Base-by-base conservation (phyloP, 2,113 vertebrate genomes). In the Onychostruthus taczanowskii region DNA sequence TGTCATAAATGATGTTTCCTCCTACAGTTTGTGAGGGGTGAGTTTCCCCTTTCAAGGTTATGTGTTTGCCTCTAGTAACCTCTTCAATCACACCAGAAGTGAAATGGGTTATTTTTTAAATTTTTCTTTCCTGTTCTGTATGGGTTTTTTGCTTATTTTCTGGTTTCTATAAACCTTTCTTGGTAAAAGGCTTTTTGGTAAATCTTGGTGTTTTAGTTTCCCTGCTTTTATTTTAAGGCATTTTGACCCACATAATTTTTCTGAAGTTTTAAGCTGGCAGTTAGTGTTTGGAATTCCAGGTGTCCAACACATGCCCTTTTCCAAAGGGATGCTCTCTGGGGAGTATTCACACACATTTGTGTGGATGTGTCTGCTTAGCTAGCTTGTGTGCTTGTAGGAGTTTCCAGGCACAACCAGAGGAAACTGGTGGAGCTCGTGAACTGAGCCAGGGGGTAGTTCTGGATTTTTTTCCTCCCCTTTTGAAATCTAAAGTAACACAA, bases 1-100 rank as follows among this genome's bases (percentile, higher is more conserved):
- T 94, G 90, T 53, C 78, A n/a, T 46, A 90, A 74, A 30, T 95
- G 84, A 84, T 91, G 28, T 19, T 55, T 93, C 81, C 78, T 67
- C 55, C 72, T 85, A 11, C 10, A 20, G 52, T 55, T 74, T 83
- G 31, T 12, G 46, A 28, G 28, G 74, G 43, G 13, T 80, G 70
- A 69, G 12, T 90, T 95, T 72, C 33, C n/a, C 62, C 50, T 79
- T 46, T 39, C 70, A 91, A 89, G 53, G 87, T 47, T 58, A 46
- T 2, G 0, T 44, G 28, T 87, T 95, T 88, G 46, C 35, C 27
- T 87, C 46, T 76, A 53, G 63, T 82, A 94, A 91, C 49, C 27
- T 73, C 35, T 82, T 90, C 55, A 50, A 41, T 82, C 52, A 35
- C 50, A 39, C 21, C 50, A 28, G 46, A 74, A 64, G 67, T 82